Percentiles rank a stretch among this genome's conserved stretches.
These are phyloP conservation scores for Rhimphoctona megacephalus DNA, from an alignment of 2,888 invertebrate genomes.

Conservation along the genomic window DNA sequence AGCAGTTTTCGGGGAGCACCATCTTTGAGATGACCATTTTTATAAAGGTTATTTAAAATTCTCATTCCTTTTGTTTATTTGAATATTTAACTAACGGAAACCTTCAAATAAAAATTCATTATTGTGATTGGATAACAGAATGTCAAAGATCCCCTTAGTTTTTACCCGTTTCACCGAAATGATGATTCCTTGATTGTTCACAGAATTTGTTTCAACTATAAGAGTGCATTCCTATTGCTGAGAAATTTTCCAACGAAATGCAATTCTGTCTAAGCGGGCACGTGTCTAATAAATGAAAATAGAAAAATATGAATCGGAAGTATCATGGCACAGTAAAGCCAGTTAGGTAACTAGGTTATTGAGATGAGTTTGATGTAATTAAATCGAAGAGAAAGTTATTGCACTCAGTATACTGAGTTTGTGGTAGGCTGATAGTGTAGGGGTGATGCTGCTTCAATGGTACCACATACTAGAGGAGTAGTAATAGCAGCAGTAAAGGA, in stretches of 20 bases:
- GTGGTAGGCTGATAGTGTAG: constrained; percentile 4
- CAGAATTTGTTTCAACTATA: too few relatives aligned
- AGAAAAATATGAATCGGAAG: constrained; percentile 4
- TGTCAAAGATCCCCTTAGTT: too few relatives aligned
- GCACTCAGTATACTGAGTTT: constrained; percentile 26
- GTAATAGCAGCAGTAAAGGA: constrained; percentile 51
- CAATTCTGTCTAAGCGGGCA: too few relatives aligned
- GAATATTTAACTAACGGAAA: background rate
- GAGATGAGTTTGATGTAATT: constrained; percentile 42
- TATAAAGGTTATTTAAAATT: too few relatives aligned
- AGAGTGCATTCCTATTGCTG: too few relatives aligned
- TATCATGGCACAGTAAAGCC: background rate
- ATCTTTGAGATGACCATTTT: background rate
- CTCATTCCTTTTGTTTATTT: background rate
- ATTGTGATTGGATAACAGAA: too few relatives aligned
- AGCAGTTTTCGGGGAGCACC: too few relatives aligned
- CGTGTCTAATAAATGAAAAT: background rate
- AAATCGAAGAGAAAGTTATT: constrained; percentile 47
- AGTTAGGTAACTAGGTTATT: constrained; percentile 44
- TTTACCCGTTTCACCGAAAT: too few relatives aligned
- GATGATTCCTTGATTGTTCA: too few relatives aligned
- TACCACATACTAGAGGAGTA: constrained; percentile 7
- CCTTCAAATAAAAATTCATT: too few relatives aligned
- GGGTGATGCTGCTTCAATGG: constrained; percentile 40
- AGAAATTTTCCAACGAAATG: too few relatives aligned